Conservation (phyloP, 2,113 vertebrate species). For the Carassius gibelio region DNA sequence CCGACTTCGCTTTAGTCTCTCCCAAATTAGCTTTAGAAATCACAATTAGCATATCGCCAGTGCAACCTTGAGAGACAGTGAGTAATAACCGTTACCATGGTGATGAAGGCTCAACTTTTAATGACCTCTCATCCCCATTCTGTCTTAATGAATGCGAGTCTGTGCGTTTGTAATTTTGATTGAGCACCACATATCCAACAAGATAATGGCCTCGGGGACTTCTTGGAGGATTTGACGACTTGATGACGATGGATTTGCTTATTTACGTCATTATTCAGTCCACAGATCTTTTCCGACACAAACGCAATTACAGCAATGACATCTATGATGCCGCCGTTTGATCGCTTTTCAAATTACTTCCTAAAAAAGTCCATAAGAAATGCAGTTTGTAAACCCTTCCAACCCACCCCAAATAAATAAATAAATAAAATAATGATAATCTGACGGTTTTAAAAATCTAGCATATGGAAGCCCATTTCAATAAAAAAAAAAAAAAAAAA, state of each 20-base stretch:
- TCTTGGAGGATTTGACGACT: constrained; percentile 71
- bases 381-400: not conserved
- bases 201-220: constrained; percentile 75
- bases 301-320: constrained; percentile 69
- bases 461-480: not conserved
- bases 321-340: constrained; percentile 61
- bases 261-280: constrained; percentile 69
- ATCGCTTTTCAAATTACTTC: constrained; percentile 31
- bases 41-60: constrained; percentile 68
- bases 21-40: constrained; percentile 55
- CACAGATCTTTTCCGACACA: constrained; percentile 64
- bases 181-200: constrained; percentile 67
- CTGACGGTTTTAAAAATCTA: not conserved
- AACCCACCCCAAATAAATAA: no score
- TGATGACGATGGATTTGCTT: constrained; percentile 77
- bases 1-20: constrained; percentile 25
- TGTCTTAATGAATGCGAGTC: constrained; percentile 73
- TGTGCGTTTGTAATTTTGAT: constrained; percentile 74
- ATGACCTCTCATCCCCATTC: constrained; percentile 71
- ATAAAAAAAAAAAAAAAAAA: not conserved
- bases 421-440: not conserved
- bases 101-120: constrained; percentile 71
- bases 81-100: constrained; percentile 72
- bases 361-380: not conserved
- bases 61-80: constrained; percentile 71